A percentile compares a stretch with the other conserved stretches of the same genome.
Conservation (phyloP, 2,113 vertebrate genomes). For the Gadus chalcogrammus region DNA sequence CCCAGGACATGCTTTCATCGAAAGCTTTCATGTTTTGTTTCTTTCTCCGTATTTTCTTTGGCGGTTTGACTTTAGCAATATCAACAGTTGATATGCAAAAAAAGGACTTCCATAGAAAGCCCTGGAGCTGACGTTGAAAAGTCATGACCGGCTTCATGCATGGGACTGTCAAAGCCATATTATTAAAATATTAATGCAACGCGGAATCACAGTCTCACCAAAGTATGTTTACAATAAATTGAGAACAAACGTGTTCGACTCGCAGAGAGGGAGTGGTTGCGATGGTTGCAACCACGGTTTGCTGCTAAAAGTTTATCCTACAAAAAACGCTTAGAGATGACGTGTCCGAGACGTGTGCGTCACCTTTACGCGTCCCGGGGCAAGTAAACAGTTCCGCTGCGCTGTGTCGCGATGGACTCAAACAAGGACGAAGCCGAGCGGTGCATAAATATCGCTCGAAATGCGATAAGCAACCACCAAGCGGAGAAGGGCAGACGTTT, state of each 20-base stretch:
- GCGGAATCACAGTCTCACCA: not conserved
- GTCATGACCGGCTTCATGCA: conserved; percentile 17
- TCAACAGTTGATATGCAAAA: conserved; percentile 23
- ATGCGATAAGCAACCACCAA: conserved; percentile 77
- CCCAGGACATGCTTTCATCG: conserved; percentile 51
- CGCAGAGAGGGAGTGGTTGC: no score
- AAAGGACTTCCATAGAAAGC: not conserved
- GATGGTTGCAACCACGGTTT: no score
- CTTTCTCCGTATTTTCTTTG: conserved; percentile 19
- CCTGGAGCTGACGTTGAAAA: conserved; percentile 1
- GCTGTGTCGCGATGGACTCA: conserved; percentile 88
- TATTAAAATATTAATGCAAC: not conserved
- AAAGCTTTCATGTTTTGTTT: conserved; percentile 20
- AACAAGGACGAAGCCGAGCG: conserved; percentile 98
- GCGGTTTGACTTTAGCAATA: not conserved
- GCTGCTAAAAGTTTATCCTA: no score
- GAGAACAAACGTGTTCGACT: no score
- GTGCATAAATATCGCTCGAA: conserved; percentile 85
- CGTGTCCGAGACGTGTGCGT: conserved; percentile 39
- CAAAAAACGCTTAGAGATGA: not conserved
- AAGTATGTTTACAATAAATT: not conserved
- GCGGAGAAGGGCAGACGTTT: conserved; percentile 84
- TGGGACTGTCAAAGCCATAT: conserved; percentile 20
- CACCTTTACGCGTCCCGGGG: conserved; percentile 49
- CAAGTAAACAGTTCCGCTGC: conserved; percentile 72